Conservation (phyloP, 2,888 invertebrate genomes). For the Pseudolycoriella hygida region DNA sequence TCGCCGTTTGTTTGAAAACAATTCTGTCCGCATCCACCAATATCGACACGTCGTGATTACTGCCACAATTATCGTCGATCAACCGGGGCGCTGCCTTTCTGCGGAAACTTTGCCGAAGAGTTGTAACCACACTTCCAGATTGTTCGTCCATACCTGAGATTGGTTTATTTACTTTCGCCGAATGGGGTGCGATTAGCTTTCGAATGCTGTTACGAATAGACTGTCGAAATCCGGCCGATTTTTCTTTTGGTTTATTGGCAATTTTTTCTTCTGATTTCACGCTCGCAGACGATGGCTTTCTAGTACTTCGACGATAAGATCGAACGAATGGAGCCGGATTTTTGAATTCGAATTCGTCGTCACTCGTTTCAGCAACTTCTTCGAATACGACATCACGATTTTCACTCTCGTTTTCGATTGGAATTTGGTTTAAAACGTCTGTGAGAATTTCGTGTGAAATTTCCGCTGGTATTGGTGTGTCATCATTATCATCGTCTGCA, state of each 20-base stretch:
- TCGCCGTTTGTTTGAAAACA: not conserved
- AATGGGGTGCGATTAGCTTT: slow-evolving; percentile 2
- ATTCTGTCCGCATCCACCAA: not conserved
- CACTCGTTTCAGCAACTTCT: not conserved
- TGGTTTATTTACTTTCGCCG: not conserved
- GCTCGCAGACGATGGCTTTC: slow-evolving; percentile 4
- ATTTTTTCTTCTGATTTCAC: not conserved
- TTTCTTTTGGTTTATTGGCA: slow-evolving; percentile 1
- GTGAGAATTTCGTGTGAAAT: not conserved
- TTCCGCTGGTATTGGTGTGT: not conserved
- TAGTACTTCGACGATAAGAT: slow-evolving; percentile 17
- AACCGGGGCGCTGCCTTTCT: slow-evolving; percentile 16
- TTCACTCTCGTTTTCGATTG: not conserved
- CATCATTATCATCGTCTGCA: not conserved
- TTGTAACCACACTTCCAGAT: slow-evolving; percentile 10
- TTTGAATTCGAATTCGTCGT: slow-evolving; percentile 14
- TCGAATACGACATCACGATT: slow-evolving; percentile 4
- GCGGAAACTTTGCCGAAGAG: slow-evolving; percentile 24
- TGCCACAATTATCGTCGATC: not conserved
- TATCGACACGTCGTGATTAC: not conserved
- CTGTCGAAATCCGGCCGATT: slow-evolving; percentile 4
- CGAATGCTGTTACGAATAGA: slow-evolving; percentile 16
- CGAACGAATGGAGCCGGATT: slow-evolving; percentile 24
- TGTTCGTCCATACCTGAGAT: not conserved
- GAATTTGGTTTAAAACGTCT: not conserved